phyloP scores from a whole-genome alignment of 2,113 vertebrate genomes.

The Trichomycterus rosablanca region DNA sequence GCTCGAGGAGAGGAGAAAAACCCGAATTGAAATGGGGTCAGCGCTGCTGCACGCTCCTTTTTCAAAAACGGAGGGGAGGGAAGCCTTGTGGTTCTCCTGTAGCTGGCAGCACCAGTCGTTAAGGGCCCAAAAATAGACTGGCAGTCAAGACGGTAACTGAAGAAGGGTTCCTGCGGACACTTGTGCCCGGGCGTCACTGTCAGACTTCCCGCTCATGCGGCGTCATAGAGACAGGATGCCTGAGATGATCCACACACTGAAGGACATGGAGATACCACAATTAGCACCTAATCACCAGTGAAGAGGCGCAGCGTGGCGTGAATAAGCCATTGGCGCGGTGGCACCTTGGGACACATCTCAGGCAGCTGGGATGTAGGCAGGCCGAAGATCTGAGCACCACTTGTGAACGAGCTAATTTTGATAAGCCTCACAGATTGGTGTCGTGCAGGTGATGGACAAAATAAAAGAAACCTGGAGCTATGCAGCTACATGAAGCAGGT shows the following conservation, averaged over 20 bases:
- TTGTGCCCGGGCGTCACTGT: slow-evolving; percentile 80
- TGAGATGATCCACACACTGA: not conserved
- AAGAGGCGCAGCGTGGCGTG: not conserved
- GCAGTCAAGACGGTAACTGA: slow-evolving; percentile 66
- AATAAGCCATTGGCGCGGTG: not conserved
- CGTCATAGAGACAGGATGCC: slow-evolving; percentile 4
- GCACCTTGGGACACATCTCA: not conserved
- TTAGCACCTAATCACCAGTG: slow-evolving; percentile 3
- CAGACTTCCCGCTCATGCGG: slow-evolving; percentile 54
- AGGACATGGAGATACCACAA: not conserved
- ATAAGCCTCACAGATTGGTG: no score
- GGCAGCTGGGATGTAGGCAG: not conserved
- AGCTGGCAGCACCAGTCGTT: slow-evolving; percentile 49
- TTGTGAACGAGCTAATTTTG: no score
- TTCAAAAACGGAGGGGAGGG: slow-evolving; percentile 41
- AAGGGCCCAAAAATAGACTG: slow-evolving; percentile 70
- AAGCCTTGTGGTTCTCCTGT: slow-evolving; percentile 52
- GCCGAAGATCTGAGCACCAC: no score
- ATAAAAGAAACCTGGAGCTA: no score
- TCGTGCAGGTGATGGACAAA: no score
- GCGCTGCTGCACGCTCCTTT: slow-evolving; percentile 51
- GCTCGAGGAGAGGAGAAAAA: slow-evolving; percentile 49
- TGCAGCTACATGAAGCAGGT: no score
- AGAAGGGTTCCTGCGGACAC: slow-evolving; percentile 65
- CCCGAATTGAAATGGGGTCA: slow-evolving; percentile 45